Evolutionary conservation across 2,888 invertebrate species (phyloP).

Genomic region (Lingula anatina): DNA sequence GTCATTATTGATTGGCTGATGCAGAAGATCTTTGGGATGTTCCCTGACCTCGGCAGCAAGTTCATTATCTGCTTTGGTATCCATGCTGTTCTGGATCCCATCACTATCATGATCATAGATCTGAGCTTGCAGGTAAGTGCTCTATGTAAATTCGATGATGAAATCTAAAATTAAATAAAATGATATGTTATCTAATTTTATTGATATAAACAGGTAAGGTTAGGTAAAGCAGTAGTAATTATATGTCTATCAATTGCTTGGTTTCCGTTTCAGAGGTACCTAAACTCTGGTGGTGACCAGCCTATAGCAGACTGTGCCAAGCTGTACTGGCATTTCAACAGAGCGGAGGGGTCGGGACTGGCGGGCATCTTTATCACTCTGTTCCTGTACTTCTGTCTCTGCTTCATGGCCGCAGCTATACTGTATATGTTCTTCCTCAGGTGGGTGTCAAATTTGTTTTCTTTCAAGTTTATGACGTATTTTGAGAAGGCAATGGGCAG

Average conservation of each 20-base stretch:
- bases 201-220: too few species aligned
- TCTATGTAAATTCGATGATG: too few species aligned
- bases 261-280: conserved; percentile 33
- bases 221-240: too few species aligned
- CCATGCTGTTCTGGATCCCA: conserved; percentile 38
- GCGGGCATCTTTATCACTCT: conserved; percentile 42
- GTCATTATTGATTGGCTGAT: conserved; percentile 27
- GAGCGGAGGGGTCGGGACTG: conserved; percentile 41
- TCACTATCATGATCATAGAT: conserved; percentile 38
- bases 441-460: conserved; percentile 23
- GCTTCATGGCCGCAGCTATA: conserved; percentile 34
- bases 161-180: too few species aligned
- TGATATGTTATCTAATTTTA: too few species aligned
- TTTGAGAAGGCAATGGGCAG: too few species aligned
- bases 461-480: too few species aligned
- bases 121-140: conserved; percentile 27
- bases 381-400: conserved; percentile 39
- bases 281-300: conserved; percentile 23
- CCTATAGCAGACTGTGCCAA: conserved; percentile 45
- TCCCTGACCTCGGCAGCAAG: conserved; percentile 44
- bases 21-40: conserved; percentile 29
- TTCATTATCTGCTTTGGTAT: conserved; percentile 42
- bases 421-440: conserved; percentile 51
- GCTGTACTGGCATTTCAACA: conserved; percentile 43
- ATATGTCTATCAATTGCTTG: too few species aligned